Percentiles rank a stretch among this genome's conserved stretches.
Evolutionary conservation across 2,797 vertebrate genomes (phyloP).

Genomic region (Galago senegalensis): DNA sequence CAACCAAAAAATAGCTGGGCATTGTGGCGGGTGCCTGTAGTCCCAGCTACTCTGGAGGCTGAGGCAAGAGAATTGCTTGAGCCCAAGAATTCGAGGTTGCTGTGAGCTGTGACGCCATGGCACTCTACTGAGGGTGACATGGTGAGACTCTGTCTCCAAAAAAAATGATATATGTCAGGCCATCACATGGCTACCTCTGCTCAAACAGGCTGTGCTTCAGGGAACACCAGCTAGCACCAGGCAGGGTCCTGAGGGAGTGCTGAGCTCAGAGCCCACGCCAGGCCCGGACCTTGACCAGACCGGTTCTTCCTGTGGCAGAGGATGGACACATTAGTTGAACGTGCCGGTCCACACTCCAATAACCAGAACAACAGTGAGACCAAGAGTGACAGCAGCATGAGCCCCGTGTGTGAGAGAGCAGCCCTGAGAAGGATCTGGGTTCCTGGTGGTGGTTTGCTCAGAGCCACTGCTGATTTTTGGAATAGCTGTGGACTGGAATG

Average conservation of each 20-base stretch:
- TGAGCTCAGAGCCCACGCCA: neutral
- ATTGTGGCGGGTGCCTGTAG: too few relatives aligned
- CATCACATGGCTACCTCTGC: neutral
- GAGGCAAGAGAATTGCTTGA: too few relatives aligned
- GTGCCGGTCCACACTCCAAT: neutral
- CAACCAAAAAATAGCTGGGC: too few relatives aligned
- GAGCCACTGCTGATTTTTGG: neutral
- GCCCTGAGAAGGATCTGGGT: neutral
- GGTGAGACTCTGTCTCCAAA: too few relatives aligned
- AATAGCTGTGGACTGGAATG: neutral
- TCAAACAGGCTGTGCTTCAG: neutral
- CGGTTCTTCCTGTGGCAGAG: neutral
- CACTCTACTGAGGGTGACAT: too few relatives aligned
- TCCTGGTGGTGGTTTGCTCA: accelerated
- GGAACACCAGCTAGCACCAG: neutral
- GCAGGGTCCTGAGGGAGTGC: too few relatives aligned
- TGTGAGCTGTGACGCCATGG: too few relatives aligned
- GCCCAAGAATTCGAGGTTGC: too few relatives aligned
- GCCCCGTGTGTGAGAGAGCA: neutral
- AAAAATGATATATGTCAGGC: too few relatives aligned
- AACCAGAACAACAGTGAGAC: neutral
- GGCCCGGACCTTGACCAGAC: neutral
- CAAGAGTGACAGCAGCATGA: too few relatives aligned
- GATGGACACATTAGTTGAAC: neutral
- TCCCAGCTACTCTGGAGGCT: too few relatives aligned